Evolutionary conservation across 2,113 vertebrate genomes (phyloP), one percentile per base, ranked within the genome.

Genomic region (Hypomesus transpacificus): DNA sequence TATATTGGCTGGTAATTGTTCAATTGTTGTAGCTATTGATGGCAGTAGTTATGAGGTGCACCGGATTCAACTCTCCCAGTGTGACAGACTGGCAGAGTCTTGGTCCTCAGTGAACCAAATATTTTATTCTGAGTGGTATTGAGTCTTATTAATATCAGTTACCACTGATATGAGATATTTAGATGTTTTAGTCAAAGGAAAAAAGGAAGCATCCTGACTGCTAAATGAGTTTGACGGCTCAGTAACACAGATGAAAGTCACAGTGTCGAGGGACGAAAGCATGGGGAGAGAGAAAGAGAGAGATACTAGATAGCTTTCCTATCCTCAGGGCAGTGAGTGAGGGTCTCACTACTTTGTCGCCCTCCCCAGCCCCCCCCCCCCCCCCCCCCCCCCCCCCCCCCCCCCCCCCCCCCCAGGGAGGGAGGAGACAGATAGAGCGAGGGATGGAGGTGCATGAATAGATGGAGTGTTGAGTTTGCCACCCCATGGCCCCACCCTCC

Each of bases 171-270:
- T 91, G 83, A 84, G 79, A 90, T 84, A 88, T 83, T 81, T 91
- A 86, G 80, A 66, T 88, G 85, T 84, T 87, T 85, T 88, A 46
- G 9, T 78, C 88, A 82, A 74, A 77, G 82, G 89, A 89, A 87
- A 85, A 85, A 52, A 87, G 85, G 87, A 82, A 89, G 89, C 88
- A 83, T 87, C 90, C 51, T 89, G 79, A 86, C 85, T 91, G 22
- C 57, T 16, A 90, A 91, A 88, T 85, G 89, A 90, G 83, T 91
- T 88, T 87, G 89, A 89, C 89, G 90, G 87, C 87, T 85, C 88
- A 87, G 90, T 92, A 90, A 90, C 86, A 82, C 85, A 86, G 90
- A 88, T 89, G 88, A 92, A 86, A 91, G 89, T 91, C 85, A 88
- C 66, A 91, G 87, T 87, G 89, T 91, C 88, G 88, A 81, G 80